Evolutionary conservation across 2,113 vertebrate species (phyloP), one percentile per base, ranked within the genome.

Genomic region (Ivindomyrus marchei): DNA sequence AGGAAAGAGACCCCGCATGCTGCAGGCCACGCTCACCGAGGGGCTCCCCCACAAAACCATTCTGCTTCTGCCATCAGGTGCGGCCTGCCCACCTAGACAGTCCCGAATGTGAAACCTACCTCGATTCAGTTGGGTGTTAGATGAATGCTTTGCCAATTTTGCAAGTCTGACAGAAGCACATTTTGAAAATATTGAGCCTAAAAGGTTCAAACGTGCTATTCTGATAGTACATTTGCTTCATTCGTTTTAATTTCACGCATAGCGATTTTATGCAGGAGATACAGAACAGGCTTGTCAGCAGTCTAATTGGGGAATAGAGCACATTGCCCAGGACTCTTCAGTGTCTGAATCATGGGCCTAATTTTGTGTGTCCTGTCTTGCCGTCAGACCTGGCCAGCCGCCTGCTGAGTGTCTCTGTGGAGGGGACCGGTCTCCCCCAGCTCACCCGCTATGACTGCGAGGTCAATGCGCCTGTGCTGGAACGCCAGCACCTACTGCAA

Each of bases 361-460:
- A 45, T 83, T 7, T 83, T 45, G 15, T n/a, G 45, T 85, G 45
- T 47, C 46, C 83, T 15, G 83, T 17, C 47, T 93, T 90, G 92
- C 90, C 91, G 49, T 91, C 74, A 99, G 98, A 99, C 94, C 92
- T 99, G 96, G 97, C 97, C 0, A 97, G 97, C 94, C 97, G 97
- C 93, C 95, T 99, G 88, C 94, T 99, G 93, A 96, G 97, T 93
- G 97, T 96, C 91, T 98, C 97, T 2, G 95, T 97, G 89, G 98
- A 98, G 83, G 94, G 95, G 88, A 95, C 95, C 85, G 93, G 95
- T 90, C 94, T 99, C 88, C 98, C 98, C 21, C 97, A 98, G 84
- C 97, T 99, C 91, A 98, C 97, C 42, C 96, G 97, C 94, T 97
- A 99, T 0, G 98, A 99, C 95, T 99, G 98, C 86, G 98, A 99